Evolutionary conservation across 2,113 vertebrate species (phyloP).

Genomic region (Psittacula cyanocephala): DNA sequence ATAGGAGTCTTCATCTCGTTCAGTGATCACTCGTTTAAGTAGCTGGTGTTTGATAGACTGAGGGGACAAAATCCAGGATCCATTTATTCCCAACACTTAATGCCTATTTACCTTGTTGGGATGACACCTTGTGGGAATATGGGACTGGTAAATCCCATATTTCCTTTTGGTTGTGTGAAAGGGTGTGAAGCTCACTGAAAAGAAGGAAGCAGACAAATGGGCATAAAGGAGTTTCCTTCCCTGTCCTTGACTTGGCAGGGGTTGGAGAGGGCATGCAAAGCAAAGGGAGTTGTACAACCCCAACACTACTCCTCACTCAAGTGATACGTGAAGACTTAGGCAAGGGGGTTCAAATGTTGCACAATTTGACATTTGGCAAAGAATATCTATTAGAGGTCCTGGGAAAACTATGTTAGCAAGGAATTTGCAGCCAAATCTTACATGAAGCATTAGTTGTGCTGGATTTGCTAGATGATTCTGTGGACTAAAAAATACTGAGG

Average conservation of each 20-base stretch:
- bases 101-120: not conserved
- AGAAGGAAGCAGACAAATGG: not conserved
- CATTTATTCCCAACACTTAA: not conserved
- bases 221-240: not conserved
- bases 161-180: not conserved
- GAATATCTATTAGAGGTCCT: not conserved
- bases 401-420: not conserved
- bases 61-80: not conserved
- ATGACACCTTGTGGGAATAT: not conserved
- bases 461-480: not conserved
- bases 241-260: not conserved
- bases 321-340: fast-evolving
- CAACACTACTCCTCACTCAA: not conserved
- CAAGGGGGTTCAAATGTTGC: not conserved
- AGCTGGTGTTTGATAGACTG: not conserved
- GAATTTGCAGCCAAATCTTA: not conserved
- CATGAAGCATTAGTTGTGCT: not conserved
- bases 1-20: not conserved
- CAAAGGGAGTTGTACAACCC: not conserved
- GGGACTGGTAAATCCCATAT: not conserved
- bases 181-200: not conserved
- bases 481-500: not conserved
- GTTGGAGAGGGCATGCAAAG: not conserved
- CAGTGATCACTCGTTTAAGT: not conserved
- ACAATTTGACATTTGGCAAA: not conserved